Conservation (phyloP, 53 echinoderm and acorn worm genomes). For the Holothuria leucospilota region DNA sequence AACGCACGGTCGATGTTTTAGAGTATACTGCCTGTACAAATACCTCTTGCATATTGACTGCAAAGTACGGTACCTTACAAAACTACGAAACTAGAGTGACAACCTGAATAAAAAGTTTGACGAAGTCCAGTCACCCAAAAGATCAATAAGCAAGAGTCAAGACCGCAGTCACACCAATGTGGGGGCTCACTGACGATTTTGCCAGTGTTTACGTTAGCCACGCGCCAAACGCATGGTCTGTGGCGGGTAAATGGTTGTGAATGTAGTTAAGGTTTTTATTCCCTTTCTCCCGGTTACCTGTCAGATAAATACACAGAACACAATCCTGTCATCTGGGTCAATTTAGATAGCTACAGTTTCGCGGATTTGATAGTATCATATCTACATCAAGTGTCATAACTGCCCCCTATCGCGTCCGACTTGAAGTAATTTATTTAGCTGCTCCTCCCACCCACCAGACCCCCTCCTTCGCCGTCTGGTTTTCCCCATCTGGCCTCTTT, state of each 20-base stretch:
- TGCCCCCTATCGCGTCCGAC: too few species aligned
- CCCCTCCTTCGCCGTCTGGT: neutral
- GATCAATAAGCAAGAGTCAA: too few species aligned
- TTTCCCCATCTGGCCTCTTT: neutral
- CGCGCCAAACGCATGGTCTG: slow-evolving; percentile 1
- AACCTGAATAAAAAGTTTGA: neutral
- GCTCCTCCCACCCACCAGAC: neutral
- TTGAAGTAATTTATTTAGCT: slow-evolving; percentile 9
- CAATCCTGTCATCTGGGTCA: neutral
- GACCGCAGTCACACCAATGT: too few species aligned
- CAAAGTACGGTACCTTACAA: too few species aligned
- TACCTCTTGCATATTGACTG: too few species aligned
- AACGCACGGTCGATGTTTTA: too few species aligned
- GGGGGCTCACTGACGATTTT: too few species aligned
- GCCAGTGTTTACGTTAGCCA: slow-evolving; percentile 10
- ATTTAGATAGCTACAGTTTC: neutral
- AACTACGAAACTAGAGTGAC: too few species aligned
- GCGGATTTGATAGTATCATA: too few species aligned
- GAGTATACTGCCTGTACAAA: too few species aligned
- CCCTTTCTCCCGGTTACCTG: neutral
- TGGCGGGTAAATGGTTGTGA: neutral
- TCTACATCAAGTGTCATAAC: too few species aligned
- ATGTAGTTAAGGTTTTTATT: neutral
- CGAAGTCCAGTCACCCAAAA: slow-evolving; percentile 28
- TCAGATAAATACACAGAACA: slow-evolving; percentile 37